Evolutionary conservation across 2,113 vertebrate species (phyloP).

Genomic region (Carollia perspicillata): DNA sequence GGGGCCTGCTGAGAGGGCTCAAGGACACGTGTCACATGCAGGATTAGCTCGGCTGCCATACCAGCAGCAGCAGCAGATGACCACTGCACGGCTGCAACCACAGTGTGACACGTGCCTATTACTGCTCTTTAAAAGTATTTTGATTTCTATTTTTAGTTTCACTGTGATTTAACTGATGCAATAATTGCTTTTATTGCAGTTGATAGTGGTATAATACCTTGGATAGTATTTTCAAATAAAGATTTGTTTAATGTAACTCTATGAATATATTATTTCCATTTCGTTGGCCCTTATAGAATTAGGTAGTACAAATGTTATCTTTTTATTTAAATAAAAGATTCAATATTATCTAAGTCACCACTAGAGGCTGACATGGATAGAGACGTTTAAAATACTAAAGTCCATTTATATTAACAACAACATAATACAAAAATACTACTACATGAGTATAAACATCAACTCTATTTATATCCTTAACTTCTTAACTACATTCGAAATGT

Average conservation of each 20-base stretch:
- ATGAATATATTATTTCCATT: not conserved
- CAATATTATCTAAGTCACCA: not conserved
- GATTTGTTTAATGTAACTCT: not conserved
- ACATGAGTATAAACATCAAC: not conserved
- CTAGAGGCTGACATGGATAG: not conserved
- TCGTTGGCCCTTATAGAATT: not conserved
- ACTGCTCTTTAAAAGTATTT: not conserved
- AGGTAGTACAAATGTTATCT: not conserved
- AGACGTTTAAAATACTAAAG: not conserved
- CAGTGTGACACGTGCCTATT: not conserved
- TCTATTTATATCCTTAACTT: not conserved
- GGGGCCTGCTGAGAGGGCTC: no score
- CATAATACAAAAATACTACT: not conserved
- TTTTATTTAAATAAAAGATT: not conserved
- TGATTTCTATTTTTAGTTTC: not conserved
- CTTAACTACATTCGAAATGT: not conserved
- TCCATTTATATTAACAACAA: not conserved
- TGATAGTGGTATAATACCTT: not conserved
- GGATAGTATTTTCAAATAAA: not conserved
- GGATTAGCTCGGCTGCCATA: not conserved
- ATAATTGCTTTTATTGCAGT: not conserved
- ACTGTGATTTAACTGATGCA: not conserved
- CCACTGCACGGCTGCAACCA: not conserved
- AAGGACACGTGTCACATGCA: not conserved
- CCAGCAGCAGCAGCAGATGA: no score